Evolutionary conservation across 2,888 invertebrate genomes (phyloP).

Genomic region (Ceratothoa steindachneri): DNA sequence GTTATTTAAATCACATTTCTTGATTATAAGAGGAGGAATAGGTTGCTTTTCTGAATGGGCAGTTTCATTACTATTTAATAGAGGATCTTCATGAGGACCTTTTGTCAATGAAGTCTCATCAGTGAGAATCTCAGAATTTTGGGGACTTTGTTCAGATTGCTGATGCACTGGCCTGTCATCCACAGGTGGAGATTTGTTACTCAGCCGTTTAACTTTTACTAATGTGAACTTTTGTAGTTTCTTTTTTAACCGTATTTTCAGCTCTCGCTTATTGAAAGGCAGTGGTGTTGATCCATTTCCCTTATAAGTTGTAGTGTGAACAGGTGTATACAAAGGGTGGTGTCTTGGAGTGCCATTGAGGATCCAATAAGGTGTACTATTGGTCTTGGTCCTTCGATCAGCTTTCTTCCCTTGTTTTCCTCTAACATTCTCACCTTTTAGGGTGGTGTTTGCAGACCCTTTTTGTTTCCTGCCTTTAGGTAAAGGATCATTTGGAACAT

Average conservation of each 20-base stretch:
- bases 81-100: background rate
- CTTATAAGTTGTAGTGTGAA: constrained; percentile 36
- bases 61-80: background rate
- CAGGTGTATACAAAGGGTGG: constrained; percentile 38
- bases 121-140: background rate
- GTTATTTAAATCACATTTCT: background rate
- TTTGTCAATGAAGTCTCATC: background rate
- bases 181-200: background rate
- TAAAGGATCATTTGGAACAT: background rate
- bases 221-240: constrained; percentile 20
- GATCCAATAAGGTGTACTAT: background rate
- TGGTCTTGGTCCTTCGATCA: background rate
- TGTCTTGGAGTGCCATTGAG: constrained; percentile 20
- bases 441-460: background rate
- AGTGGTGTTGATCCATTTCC: constrained; percentile 28
- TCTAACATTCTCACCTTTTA: background rate
- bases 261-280: constrained; percentile 20
- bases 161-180: background rate
- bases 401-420: background rate
- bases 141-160: background rate
- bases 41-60: background rate
- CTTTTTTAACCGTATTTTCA: constrained; percentile 25
- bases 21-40: background rate
- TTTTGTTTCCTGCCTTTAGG: background rate
- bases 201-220: constrained; percentile 22